phyloP scores from a whole-genome alignment of 2,888 invertebrate genomes.

The Callinectes sapidus region DNA sequence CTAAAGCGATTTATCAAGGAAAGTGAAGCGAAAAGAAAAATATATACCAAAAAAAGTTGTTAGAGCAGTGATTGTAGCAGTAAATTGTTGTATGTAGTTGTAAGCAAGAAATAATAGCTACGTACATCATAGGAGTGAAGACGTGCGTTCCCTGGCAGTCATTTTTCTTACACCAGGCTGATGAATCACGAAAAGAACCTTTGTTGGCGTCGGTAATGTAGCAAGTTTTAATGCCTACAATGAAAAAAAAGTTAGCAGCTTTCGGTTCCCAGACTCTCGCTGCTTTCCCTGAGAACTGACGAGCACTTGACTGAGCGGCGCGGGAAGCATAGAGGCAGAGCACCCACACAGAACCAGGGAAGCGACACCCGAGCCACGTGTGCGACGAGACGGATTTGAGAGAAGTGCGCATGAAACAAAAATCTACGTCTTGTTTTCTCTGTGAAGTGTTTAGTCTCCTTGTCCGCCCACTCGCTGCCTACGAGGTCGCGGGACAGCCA shows the following conservation, averaged over 20 bases:
- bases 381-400: background rate
- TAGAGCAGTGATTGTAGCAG: background rate
- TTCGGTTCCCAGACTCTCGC: background rate
- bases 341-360: too few relatives aligned
- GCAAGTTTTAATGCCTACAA: constrained; percentile 9
- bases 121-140: background rate
- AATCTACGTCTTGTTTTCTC: background rate
- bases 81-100: too few relatives aligned
- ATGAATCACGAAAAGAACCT: background rate
- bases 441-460: background rate
- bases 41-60: too few relatives aligned
- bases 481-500: too few relatives aligned
- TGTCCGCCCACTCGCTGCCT: background rate
- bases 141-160: background rate
- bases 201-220: background rate
- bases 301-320: too few relatives aligned
- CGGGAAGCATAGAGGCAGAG: too few relatives aligned
- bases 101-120: background rate
- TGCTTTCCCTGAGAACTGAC: background rate
- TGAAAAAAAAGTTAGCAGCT: background rate
- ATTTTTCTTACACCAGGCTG: background rate
- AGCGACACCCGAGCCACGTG: too few relatives aligned
- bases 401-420: background rate
- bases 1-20: background rate
- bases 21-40: background rate